Evolutionary conservation across 2,113 vertebrate genomes (phyloP).

Genomic region (Larimichthys polyactis): DNA sequence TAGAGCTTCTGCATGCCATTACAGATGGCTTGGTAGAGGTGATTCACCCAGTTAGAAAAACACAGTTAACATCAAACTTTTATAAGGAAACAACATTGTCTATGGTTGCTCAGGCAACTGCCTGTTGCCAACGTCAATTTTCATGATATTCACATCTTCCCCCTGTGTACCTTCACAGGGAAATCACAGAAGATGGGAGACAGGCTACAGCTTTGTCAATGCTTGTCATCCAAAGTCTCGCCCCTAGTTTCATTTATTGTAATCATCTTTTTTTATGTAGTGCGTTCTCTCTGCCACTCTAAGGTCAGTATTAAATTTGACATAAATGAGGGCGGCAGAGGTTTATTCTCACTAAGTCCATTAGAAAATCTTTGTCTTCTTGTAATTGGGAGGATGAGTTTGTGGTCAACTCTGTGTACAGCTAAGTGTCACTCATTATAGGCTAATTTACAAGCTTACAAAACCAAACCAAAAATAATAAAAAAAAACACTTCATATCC

Average conservation of each 20-base stretch:
- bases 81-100: not conserved
- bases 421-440: slow-evolving; percentile 40
- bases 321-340: slow-evolving; percentile 19
- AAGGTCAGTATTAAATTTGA: slow-evolving; percentile 19
- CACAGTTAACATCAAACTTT: not conserved
- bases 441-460: slow-evolving; percentile 37
- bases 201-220: not conserved
- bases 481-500: slow-evolving; percentile 6
- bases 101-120: slow-evolving; percentile 7
- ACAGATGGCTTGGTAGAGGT: not conserved
- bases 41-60: not conserved
- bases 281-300: not conserved
- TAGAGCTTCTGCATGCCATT: not conserved
- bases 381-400: slow-evolving; percentile 39
- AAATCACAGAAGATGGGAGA: not conserved
- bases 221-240: not conserved
- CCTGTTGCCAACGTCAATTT: slow-evolving; percentile 14
- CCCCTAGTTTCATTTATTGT: slow-evolving; percentile 12
- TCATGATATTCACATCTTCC: not conserved
- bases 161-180: not conserved
- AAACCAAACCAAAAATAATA: not conserved
- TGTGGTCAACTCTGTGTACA: slow-evolving; percentile 3
- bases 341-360: slow-evolving; percentile 5
- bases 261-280: slow-evolving; percentile 20
- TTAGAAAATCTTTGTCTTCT: slow-evolving; percentile 28